Conservation (phyloP, 2,113 vertebrate genomes). For the Ammodramus savannarum region DNA sequence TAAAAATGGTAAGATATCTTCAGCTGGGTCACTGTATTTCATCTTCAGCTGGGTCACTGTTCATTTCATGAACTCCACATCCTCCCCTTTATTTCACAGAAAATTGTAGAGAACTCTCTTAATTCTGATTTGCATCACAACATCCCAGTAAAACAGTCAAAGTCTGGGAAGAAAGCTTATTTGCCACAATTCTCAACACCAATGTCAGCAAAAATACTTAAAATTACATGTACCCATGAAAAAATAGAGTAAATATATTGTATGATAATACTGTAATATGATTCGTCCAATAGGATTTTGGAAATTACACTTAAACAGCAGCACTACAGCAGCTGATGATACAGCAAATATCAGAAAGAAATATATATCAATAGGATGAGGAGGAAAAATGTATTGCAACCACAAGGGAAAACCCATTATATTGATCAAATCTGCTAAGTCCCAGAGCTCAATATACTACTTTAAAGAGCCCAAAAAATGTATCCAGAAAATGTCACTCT, state of each 20-base stretch:
- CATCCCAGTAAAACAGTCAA: not conserved
- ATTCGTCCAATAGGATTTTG: not conserved
- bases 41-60: not conserved
- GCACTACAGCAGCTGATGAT: not conserved
- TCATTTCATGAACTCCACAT: not conserved
- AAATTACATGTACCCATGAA: not conserved
- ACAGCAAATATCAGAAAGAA: not conserved
- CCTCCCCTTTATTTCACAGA: not conserved
- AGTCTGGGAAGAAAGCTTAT: not conserved
- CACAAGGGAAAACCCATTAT: not conserved
- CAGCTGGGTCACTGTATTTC: not conserved
- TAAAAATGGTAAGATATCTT: not conserved
- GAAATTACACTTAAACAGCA: not conserved
- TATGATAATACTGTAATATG: not conserved
- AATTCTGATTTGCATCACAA: not conserved
- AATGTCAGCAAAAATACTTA: not conserved
- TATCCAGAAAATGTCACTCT: not conserved
- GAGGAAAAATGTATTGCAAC: not conserved
- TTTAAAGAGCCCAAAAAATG: not conserved
- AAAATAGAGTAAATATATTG: not conserved
- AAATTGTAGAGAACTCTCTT: not conserved
- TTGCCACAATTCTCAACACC: not conserved
- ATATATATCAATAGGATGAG: not conserved
- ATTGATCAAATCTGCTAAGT: not conserved
- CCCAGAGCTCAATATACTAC: not conserved